Evolutionary conservation across 2,888 invertebrate genomes (phyloP), one percentile per base, ranked within the genome.

Genomic region (Drosophila subsilvestris): DNA sequence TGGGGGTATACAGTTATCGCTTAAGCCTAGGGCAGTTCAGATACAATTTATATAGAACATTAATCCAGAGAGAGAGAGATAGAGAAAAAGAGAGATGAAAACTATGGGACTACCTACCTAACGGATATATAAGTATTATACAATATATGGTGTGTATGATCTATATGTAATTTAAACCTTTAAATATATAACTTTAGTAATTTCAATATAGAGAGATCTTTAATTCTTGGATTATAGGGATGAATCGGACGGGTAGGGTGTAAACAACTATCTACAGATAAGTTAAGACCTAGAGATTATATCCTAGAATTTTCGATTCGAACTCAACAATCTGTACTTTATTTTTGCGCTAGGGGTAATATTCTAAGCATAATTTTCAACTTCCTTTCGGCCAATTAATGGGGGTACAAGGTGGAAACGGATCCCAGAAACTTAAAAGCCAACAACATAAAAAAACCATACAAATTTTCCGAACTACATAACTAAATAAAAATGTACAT

Each of bases 81-180:
- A 29, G 18, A 29, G 43, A 32, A n/a, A 67, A 22, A 32, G 29
- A 67, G 54, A 20, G 18, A 29, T 61, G 22, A 43, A 65, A 65
- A 25, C 65, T 67, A 66, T 67, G 27, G 25, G 18, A 54, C 79
- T 79, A 79, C 77, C 48, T 18, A 77, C 58, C 57, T 74, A 75
- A 56, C 58, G 29, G 51, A 59, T 70, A 27, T 18, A 75, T 65
- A 57, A 65, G 25, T 20, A 14, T 18, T 48, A 32, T 32, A 32
- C 32, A 32, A 12, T 32, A 32, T 32, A 32, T 12, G 32, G 1
- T 32, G 32, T 32, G 32, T 32, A 32, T 32, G 32, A 12, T 32
- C 32, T 32, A 32, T 32, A 12, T 32, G 32, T 32, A 53, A 17
- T 47, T 10, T 47, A 45, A 48, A 17, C 55, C 65, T 48, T 66